A percentile compares a stretch with the other conserved stretches of the same genome.
These are phyloP conservation scores for Graphium colonna DNA, from an alignment of 2,888 invertebrate species.

Conservation along the genomic window DNA sequence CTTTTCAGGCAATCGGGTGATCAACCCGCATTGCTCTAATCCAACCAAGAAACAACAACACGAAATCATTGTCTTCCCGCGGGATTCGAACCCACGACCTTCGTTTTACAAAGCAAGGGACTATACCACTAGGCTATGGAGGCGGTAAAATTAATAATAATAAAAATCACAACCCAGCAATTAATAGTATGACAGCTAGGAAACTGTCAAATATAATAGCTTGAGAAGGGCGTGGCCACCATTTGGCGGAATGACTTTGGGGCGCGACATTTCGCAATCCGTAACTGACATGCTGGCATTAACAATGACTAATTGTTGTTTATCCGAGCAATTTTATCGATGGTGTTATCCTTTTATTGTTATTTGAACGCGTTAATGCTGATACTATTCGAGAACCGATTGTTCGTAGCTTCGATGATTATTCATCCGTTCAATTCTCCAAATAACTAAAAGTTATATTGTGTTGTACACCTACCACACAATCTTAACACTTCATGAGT, in stretches of 20 bases:
- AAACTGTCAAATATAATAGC: background rate
- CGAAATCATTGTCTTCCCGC: too few species aligned
- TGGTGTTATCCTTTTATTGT: constrained; percentile 10
- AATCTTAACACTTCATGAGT: too few species aligned
- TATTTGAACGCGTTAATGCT: constrained; percentile 1
- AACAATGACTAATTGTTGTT: constrained; percentile 32
- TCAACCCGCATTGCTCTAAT: too few species aligned
- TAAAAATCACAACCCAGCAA: background rate
- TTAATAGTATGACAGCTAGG: background rate
- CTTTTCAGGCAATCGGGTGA: too few species aligned
- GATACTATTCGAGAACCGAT: background rate
- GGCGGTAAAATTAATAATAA: too few species aligned
- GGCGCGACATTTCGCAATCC: constrained; percentile 32
- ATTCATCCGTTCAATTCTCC: too few species aligned
- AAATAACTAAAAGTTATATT: too few species aligned
- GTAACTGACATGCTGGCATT: constrained; percentile 27
- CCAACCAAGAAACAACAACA: too few species aligned
- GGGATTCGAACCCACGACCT: too few species aligned
- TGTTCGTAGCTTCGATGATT: background rate
- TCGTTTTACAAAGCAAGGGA: too few species aligned
- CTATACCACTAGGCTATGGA: too few species aligned
- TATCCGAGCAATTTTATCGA: constrained; percentile 19
- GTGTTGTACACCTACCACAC: too few species aligned
- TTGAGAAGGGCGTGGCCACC: constrained; percentile 34
- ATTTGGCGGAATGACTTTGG: constrained; percentile 32